Evolutionary conservation across 2,888 invertebrate species (phyloP).

Genomic region (Cerastis leucographa): DNA sequence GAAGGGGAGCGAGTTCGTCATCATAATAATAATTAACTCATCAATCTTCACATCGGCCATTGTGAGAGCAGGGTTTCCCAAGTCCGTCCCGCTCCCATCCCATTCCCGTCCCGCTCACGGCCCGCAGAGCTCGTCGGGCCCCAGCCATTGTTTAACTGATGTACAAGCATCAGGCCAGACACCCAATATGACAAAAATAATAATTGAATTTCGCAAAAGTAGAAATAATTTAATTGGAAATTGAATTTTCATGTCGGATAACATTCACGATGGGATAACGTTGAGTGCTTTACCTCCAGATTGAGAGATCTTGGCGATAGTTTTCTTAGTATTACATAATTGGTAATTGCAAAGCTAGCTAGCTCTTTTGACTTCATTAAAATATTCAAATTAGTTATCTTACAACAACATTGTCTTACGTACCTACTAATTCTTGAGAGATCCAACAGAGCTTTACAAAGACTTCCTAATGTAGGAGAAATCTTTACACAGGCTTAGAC

Average conservation of each 20-base stretch:
- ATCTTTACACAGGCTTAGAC: constrained; percentile 22
- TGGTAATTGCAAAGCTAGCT: constrained; percentile 12
- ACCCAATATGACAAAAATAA: constrained; percentile 46
- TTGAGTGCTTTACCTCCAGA: constrained; percentile 25
- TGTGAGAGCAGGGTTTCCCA: constrained; percentile 37
- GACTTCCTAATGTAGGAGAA: constrained; percentile 20
- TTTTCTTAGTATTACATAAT: constrained; percentile 37
- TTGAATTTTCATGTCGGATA: constrained; percentile 43
- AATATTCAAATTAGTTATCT: constrained; percentile 36
- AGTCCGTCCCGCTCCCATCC: background rate
- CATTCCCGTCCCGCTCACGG: background rate
- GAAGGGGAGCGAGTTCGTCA: constrained; percentile 12
- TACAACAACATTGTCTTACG: constrained; percentile 10
- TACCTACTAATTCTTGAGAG: constrained; percentile 34
- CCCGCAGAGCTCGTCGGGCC: too few relatives aligned
- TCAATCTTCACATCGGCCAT: constrained; percentile 52
- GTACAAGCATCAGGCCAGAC: constrained; percentile 35
- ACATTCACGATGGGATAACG: constrained; percentile 31
- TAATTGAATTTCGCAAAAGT: constrained; percentile 52
- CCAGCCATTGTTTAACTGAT: constrained; percentile 45
- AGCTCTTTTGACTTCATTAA: constrained; percentile 11
- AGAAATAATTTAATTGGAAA: constrained; percentile 55
- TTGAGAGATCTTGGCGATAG: constrained; percentile 29
- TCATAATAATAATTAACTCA: constrained; percentile 57
- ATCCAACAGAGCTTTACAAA: constrained; percentile 3